Conservation (phyloP, 2,113 vertebrate species). For the Charina bottae region DNA sequence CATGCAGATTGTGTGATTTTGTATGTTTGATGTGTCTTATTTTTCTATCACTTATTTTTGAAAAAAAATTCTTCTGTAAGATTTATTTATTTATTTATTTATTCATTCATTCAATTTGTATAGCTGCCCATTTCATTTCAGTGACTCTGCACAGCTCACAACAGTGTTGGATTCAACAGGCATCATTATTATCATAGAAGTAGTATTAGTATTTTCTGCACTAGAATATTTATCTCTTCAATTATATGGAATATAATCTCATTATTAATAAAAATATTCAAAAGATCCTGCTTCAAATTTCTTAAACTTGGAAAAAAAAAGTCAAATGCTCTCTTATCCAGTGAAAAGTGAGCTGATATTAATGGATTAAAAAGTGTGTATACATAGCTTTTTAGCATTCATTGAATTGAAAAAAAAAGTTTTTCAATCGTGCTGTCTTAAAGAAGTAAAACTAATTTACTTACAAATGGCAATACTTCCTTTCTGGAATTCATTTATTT, state of each 20-base stretch:
- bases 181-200: background rate
- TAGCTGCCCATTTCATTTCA: background rate
- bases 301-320: background rate
- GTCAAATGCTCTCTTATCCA: background rate
- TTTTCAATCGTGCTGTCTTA: constrained; percentile 27
- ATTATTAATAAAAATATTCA: background rate
- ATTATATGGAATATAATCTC: background rate
- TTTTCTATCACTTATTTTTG: too few relatives aligned
- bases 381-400: background rate
- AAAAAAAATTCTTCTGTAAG: background rate
- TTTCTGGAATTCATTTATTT: constrained; percentile 58
- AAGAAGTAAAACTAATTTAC: background rate
- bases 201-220: background rate
- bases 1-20: too few relatives aligned
- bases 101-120: background rate
- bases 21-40: too few relatives aligned
- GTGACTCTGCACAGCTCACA: background rate
- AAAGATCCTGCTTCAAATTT: background rate
- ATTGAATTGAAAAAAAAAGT: background rate
- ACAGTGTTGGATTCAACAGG: background rate
- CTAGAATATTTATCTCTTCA: background rate
- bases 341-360: background rate
- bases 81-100: background rate
- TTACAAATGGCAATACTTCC: constrained; percentile 44
- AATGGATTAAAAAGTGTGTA: background rate